A percentile compares a stretch with the other conserved stretches of the same genome.
These are phyloP conservation scores for Xenopus petersii DNA, from an alignment of 2,797 vertebrate species.

Conservation along the genomic window DNA sequence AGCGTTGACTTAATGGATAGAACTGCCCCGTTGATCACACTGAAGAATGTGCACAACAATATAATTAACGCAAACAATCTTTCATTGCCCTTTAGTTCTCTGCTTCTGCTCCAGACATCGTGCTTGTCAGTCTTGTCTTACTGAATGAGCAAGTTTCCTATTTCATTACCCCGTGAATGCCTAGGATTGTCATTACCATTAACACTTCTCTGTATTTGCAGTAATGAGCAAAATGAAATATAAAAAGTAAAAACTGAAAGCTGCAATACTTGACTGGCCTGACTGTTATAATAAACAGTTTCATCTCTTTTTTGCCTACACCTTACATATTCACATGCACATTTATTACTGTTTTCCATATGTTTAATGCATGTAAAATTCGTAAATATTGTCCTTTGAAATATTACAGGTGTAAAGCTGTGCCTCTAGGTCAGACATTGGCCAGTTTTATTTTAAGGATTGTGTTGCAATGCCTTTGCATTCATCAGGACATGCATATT, in stretches of 20 bases:
- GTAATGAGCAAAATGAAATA: constrained; percentile 37
- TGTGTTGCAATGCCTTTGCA: too few relatives aligned
- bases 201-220: constrained; percentile 33
- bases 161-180: constrained; percentile 28
- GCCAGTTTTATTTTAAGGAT: too few relatives aligned
- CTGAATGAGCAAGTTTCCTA: constrained; percentile 36
- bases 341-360: too few relatives aligned
- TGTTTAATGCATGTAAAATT: too few relatives aligned
- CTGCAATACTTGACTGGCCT: constrained; percentile 1
- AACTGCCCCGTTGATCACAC: constrained; percentile 1
- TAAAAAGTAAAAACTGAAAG: constrained; percentile 35
- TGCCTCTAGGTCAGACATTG: too few relatives aligned
- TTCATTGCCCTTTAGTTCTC: constrained; percentile 28
- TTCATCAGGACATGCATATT: too few relatives aligned
- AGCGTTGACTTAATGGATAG: background rate
- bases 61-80: constrained; percentile 33
- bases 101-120: constrained; percentile 16
- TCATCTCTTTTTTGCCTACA: too few relatives aligned
- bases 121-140: constrained; percentile 33
- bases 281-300: too few relatives aligned
- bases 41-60: constrained; percentile 19
- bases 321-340: too few relatives aligned
- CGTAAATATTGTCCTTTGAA: too few relatives aligned
- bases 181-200: constrained; percentile 38
- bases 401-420: too few relatives aligned